phyloP scores from a whole-genome alignment of 2,113 vertebrate species.

The Pedetes capensis region DNA sequence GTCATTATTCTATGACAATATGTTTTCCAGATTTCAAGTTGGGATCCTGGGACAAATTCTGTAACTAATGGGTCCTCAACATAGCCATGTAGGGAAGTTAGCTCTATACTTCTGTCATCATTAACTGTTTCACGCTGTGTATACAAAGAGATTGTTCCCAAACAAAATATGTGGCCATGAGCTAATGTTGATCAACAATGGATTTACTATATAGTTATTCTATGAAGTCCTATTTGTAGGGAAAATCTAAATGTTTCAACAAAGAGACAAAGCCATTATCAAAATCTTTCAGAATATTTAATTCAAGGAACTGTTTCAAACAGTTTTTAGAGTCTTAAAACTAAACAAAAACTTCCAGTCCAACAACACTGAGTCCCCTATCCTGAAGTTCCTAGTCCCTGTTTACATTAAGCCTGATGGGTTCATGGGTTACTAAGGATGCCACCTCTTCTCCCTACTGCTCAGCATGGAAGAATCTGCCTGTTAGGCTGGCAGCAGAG shows the following conservation, averaged over 20 bases:
- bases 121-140: background rate
- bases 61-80: background rate
- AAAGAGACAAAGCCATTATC: slow-evolving; percentile 17
- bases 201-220: background rate
- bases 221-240: background rate
- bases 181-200: background rate
- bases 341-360: background rate
- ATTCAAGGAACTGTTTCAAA: slow-evolving; percentile 8
- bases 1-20: background rate
- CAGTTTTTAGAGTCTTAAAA: slow-evolving; percentile 2
- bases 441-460: background rate
- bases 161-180: background rate
- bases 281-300: background rate
- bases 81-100: background rate
- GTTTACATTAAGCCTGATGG: background rate
- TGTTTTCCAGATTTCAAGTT: slow-evolving; percentile 14
- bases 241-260: slow-evolving; percentile 37
- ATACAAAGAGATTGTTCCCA: background rate
- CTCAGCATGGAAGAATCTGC: background rate
- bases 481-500: slow-evolving; percentile 6
- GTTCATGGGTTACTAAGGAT: background rate
- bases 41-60: background rate
- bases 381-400: background rate
- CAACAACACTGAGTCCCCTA: background rate
- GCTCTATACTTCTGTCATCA: background rate